Base-by-base conservation (phyloP, 2,888 invertebrate genomes). In the Chrysopilus asiliformis region DNA sequence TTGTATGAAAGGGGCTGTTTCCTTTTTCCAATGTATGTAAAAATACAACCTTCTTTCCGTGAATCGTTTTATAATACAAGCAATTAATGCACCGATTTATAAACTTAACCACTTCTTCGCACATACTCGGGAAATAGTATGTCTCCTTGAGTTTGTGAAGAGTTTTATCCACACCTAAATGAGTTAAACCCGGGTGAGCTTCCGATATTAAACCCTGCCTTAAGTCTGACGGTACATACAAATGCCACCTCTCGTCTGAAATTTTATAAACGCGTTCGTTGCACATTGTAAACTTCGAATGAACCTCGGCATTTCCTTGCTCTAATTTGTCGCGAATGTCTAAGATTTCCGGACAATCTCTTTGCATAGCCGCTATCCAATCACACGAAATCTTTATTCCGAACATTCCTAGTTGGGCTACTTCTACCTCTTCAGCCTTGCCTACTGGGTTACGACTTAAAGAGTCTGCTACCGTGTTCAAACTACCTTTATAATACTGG, bases 11-110 rank as follows among this genome's bases (percentile, higher is more conserved):
- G 3, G 44, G 36, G n/a, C 15, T 26, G 20, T 10, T 32, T 4
- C 45, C 45, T 19, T 43, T 46, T 7, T 43, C 39, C 16, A 39
- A 25, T 14, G 38, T 38, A 28, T 45, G 40, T 14, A 41, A 32
- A 36, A 30, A 44, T 36, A 44, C 39, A 13, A 33, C 29, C 20
- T 34, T 32, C 15, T 38, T 45, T 4, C 44, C 46, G 5, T 25
- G 33, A 10, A 27, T 36, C 4, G 22, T 10, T 32, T 36, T 40
- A 27, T 40, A 36, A 26, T 32, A 36, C 17, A 36, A 30, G 14
- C 31, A 36, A 30, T 36, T 36, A 10, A 36, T 36, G 17, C 36
- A 36, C 4, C 36, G 30, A 22, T 22, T 30, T 10, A 36, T 15
- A 12, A 24, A 30, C 31, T 36, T 5, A 6, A 10, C 12, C 5